Conservation (phyloP, 1,140 invertebrate species). For the Anastrepha ludens region DNA sequence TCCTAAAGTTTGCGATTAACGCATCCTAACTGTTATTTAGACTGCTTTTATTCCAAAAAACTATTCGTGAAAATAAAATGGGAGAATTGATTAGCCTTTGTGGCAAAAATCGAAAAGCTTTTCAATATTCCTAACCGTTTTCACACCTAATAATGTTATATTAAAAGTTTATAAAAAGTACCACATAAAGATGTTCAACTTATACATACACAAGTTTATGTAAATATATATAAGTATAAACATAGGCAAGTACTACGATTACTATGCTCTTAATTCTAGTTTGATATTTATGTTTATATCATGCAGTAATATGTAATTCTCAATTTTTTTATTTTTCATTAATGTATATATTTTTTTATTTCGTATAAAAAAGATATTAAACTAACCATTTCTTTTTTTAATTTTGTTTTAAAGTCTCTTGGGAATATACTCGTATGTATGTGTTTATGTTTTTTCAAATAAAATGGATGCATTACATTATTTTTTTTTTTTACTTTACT, state of each 20-base stretch:
- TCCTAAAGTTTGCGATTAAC: too few species aligned
- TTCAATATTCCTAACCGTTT: too few species aligned
- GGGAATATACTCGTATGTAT: slow-evolving; percentile 49
- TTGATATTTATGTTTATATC: not conserved
- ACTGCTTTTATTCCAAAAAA: too few species aligned
- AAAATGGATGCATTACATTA: not conserved
- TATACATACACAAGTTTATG: not conserved
- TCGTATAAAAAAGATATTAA: slow-evolving; percentile 45
- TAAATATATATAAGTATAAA: slow-evolving; percentile 11
- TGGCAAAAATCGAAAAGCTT: too few species aligned
- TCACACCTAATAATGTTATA: not conserved
- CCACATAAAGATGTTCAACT: not conserved
- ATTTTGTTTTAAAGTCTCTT: slow-evolving; percentile 44
- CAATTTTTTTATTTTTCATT: slow-evolving; percentile 2
- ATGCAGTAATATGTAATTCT: slow-evolving; percentile 30
- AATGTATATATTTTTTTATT: slow-evolving; percentile 49
- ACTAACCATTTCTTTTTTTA: slow-evolving; percentile 30
- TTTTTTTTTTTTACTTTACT: not conserved
- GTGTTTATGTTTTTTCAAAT: slow-evolving; percentile 21
- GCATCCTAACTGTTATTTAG: too few species aligned
- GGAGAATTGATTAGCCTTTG: too few species aligned
- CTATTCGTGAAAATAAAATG: too few species aligned
- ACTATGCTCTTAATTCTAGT: not conserved
- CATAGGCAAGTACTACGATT: not conserved
- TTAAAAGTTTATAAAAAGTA: slow-evolving; percentile 28